Conservation (phyloP, 2,113 vertebrate species). For the Cyprinodon tularosa region DNA sequence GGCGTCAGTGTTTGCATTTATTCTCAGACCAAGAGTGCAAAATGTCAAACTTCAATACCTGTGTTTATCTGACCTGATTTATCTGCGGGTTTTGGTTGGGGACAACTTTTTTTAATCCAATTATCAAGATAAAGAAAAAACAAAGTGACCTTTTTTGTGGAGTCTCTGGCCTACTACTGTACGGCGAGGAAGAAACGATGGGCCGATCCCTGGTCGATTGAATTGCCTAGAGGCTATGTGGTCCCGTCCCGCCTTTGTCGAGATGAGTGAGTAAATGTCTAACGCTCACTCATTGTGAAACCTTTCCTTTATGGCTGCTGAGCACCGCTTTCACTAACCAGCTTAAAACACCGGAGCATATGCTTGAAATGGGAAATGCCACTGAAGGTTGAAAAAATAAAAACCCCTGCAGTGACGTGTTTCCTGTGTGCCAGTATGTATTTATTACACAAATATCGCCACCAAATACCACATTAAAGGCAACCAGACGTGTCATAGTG, state of each 20-base stretch:
- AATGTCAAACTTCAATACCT: slow-evolving; percentile 40
- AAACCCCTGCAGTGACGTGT: slow-evolving; percentile 42
- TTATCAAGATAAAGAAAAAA: background rate
- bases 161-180: slow-evolving; percentile 26
- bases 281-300: slow-evolving; percentile 61
- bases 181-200: slow-evolving; percentile 1
- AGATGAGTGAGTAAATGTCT: slow-evolving; percentile 49
- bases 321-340: slow-evolving; percentile 61
- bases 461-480: slow-evolving; percentile 38
- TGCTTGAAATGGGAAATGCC: slow-evolving; percentile 68
- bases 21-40: slow-evolving; percentile 34
- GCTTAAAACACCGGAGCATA: slow-evolving; percentile 44
- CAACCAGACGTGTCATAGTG: slow-evolving; percentile 9
- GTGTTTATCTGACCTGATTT: slow-evolving; percentile 55
- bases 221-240: slow-evolving; percentile 31
- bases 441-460: slow-evolving; percentile 48
- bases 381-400: slow-evolving; percentile 14
- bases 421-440: slow-evolving; percentile 46
- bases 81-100: slow-evolving; percentile 31
- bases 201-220: slow-evolving; percentile 32
- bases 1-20: slow-evolving; percentile 39
- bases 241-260: slow-evolving; percentile 28
- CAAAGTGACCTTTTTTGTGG: slow-evolving; percentile 34
- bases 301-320: slow-evolving; percentile 46
- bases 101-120: slow-evolving; percentile 22